Conservation (phyloP, 2,113 vertebrate genomes). For the Archilochus colubris region DNA sequence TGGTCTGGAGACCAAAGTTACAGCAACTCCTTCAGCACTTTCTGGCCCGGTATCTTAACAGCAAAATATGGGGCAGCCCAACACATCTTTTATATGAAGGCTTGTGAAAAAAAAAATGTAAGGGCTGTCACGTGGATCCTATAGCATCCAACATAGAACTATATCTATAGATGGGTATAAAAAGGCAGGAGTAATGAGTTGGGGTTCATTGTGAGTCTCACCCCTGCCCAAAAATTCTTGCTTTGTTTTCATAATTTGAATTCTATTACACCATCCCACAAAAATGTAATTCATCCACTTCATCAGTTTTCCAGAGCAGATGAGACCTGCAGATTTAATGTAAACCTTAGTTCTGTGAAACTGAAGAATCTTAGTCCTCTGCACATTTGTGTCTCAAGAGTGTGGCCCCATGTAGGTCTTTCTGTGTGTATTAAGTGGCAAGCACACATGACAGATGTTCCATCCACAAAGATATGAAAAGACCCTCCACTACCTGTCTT, state of each 20-base stretch:
- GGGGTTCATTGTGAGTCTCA: background rate
- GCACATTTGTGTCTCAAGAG: background rate
- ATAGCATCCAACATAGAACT: background rate
- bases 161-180: background rate
- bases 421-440: background rate
- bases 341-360: background rate
- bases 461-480: background rate
- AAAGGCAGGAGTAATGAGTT: background rate
- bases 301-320: background rate
- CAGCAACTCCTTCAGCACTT: background rate
- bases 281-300: background rate
- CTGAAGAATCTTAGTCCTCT: background rate
- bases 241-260: background rate
- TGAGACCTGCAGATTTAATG: background rate
- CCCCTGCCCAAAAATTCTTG: background rate
- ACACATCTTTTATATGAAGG: background rate
- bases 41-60: background rate
- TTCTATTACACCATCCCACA: slow-evolving; percentile 5
- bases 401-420: background rate
- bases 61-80: background rate
- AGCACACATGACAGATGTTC: background rate
- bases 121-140: background rate
- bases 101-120: background rate
- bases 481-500: background rate
- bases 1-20: background rate